Conservation (phyloP, 2,888 invertebrate genomes). For the Caenorhabditis sp. region DNA sequence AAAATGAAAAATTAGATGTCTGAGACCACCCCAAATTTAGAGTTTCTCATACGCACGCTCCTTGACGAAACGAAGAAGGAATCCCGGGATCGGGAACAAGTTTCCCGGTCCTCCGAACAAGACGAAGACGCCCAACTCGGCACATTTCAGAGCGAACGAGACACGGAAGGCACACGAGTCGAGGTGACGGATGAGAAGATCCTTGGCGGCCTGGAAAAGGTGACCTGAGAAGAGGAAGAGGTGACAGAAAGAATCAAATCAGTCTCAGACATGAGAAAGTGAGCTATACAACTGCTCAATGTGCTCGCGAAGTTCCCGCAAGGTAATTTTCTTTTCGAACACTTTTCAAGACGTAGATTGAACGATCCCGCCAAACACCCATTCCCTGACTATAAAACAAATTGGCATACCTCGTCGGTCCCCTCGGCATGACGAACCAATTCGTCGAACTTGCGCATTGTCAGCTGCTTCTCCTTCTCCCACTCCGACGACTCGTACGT, state of each 20-base stretch:
- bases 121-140: conserved; percentile 26
- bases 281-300: too few species aligned
- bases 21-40: background rate
- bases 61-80: conserved; percentile 9
- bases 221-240: too few species aligned
- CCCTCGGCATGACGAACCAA: conserved; percentile 34
- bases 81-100: conserved; percentile 37
- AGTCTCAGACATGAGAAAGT: background rate
- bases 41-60: conserved; percentile 18
- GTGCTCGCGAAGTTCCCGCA: too few species aligned
- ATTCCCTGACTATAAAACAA: background rate
- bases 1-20: background rate
- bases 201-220: conserved; percentile 24
- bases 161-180: background rate
- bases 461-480: conserved; percentile 19
- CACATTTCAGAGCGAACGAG: conserved; percentile 18
- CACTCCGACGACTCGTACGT: conserved; percentile 28
- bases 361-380: too few species aligned
- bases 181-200: conserved; percentile 14
- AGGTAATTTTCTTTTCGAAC: too few species aligned
- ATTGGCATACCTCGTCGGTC: conserved; percentile 23
- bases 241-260: too few species aligned
- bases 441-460: conserved; percentile 26
- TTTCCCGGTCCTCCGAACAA: conserved; percentile 48
- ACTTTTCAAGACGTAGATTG: too few species aligned